A percentile compares a stretch with the other conserved stretches of the same genome.
phyloP scores from a whole-genome alignment of 2,888 invertebrate species.

The Caenorhabditis afra region DNA sequence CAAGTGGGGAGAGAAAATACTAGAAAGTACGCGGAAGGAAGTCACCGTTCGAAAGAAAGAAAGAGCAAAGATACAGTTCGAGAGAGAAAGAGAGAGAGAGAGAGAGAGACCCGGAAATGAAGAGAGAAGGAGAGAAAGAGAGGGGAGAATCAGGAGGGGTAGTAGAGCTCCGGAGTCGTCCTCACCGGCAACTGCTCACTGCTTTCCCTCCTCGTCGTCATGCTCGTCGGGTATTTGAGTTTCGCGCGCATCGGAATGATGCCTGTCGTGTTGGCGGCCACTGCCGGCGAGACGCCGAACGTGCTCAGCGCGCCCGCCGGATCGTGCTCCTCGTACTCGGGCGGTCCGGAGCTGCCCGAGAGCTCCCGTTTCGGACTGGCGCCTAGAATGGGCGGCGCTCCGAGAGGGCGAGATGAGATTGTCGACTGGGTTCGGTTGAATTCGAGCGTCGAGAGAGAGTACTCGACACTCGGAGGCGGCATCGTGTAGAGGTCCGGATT shows the following conservation, averaged over 20 bases:
- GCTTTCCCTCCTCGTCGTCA: conserved; percentile 41
- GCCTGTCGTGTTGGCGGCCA: conserved; percentile 47
- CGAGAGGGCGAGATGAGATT: conserved; percentile 21
- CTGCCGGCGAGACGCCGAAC: conserved; percentile 51
- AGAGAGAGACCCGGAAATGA: conserved; percentile 22
- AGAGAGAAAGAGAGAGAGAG: conserved; percentile 11
- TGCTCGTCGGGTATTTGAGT: conserved; percentile 59
- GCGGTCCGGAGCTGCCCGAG: conserved; percentile 56
- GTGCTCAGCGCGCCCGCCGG: conserved; percentile 40
- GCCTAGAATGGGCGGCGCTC: conserved; percentile 28
- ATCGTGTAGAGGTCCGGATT: conserved; percentile 60
- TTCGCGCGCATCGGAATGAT: conserved; percentile 68
- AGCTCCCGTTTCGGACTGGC: conserved; percentile 47
- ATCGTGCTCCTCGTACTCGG: conserved; percentile 58
- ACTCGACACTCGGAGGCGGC: conserved; percentile 54
- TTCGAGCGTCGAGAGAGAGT: conserved; percentile 53
- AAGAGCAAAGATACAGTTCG: conserved; percentile 34
- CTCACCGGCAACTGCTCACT: conserved; percentile 13
- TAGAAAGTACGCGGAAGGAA: conserved; percentile 39
- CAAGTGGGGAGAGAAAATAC: conserved; percentile 33
- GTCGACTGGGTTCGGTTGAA: conserved; percentile 40
- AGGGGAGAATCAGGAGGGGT: conserved; percentile 28
- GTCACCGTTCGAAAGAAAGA: conserved; percentile 31
- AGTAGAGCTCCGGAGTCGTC: conserved; percentile 44
- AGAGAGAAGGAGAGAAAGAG: conserved; percentile 6